These are phyloP conservation scores for Nannobrachium achirus DNA, from an alignment of 2,113 vertebrate genomes.

Conservation along the genomic window DNA sequence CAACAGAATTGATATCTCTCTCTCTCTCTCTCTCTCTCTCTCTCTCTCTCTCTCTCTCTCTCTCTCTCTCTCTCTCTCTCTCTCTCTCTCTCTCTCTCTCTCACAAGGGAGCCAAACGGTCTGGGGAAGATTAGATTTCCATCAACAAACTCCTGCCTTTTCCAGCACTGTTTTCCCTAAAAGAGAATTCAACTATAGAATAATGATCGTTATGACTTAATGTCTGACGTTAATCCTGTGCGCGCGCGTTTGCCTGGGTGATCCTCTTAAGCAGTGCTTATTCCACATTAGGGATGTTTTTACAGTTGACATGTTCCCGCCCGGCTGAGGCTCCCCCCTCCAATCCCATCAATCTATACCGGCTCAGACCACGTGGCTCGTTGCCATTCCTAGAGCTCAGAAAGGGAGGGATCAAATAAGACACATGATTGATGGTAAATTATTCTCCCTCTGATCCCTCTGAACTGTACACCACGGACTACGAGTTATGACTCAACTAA, in stretches of 20 bases:
- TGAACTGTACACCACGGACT: slow-evolving; percentile 60
- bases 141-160: not conserved
- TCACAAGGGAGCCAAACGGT: slow-evolving; percentile 14
- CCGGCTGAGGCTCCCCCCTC: slow-evolving; percentile 39
- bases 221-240: slow-evolving; percentile 59
- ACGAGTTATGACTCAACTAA: slow-evolving; percentile 68
- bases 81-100: too few relatives aligned
- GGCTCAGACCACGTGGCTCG: slow-evolving; percentile 38
- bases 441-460: slow-evolving; percentile 52
- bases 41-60: too few relatives aligned
- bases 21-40: too few relatives aligned
- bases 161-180: not conserved
- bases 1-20: slow-evolving; percentile 10
- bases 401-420: slow-evolving; percentile 57
- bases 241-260: slow-evolving; percentile 56
- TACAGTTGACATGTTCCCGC: slow-evolving; percentile 56
- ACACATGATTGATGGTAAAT: slow-evolving; percentile 72
- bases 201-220: slow-evolving; percentile 33
- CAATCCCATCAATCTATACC: slow-evolving; percentile 49
- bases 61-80: too few relatives aligned
- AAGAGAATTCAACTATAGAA: slow-evolving; percentile 23
- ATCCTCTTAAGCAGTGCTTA: slow-evolving; percentile 68
- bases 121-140: slow-evolving; percentile 7
- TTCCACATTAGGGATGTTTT: slow-evolving; percentile 69
- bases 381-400: slow-evolving; percentile 61